Percentiles rank a stretch among this genome's conserved stretches.
phyloP scores from a whole-genome alignment of 1,140 invertebrate species.

The Phymastichus coffea region DNA sequence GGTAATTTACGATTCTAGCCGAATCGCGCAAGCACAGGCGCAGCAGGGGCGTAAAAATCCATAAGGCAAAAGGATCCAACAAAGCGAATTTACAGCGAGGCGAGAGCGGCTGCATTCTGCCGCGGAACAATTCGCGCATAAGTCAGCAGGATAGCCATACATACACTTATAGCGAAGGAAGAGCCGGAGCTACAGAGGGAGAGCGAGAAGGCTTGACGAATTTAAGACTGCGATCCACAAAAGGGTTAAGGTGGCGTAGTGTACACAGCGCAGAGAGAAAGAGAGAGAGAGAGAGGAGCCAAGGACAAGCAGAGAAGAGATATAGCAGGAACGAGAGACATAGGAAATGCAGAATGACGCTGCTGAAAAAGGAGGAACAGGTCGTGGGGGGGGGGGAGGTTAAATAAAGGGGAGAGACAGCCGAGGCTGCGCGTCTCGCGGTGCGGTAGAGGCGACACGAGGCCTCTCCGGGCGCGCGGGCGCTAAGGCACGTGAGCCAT shows the following conservation, averaged over 20 bases:
- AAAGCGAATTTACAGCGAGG: too few species aligned
- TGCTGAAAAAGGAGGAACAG: slow-evolving; percentile 9
- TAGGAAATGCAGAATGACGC: not conserved
- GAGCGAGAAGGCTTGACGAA: slow-evolving; percentile 14
- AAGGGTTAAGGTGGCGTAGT: slow-evolving; percentile 17
- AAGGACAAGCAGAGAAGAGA: not conserved
- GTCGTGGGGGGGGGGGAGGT: slow-evolving; percentile 19
- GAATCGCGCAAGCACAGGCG: too few species aligned
- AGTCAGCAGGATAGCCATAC: slow-evolving; percentile 5
- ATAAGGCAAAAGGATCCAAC: too few species aligned
- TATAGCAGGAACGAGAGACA: not conserved
- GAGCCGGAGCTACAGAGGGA: too few species aligned
- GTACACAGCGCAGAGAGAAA: not conserved
- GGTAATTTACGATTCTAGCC: too few species aligned
- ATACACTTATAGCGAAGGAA: not conserved
- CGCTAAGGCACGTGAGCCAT: slow-evolving; percentile 33
- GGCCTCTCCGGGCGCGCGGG: not conserved
- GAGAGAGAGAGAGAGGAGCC: not conserved
- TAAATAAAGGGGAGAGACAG: slow-evolving; percentile 34
- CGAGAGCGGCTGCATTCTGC: too few species aligned
- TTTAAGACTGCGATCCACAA: slow-evolving; percentile 26
- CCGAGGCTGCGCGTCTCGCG: slow-evolving; percentile 9
- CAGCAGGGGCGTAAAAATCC: too few species aligned
- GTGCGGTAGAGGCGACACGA: slow-evolving; percentile 10
- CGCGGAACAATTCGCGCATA: too few species aligned